Conservation (phyloP, 2,113 vertebrate genomes). For the Saguinus imperator region DNA sequence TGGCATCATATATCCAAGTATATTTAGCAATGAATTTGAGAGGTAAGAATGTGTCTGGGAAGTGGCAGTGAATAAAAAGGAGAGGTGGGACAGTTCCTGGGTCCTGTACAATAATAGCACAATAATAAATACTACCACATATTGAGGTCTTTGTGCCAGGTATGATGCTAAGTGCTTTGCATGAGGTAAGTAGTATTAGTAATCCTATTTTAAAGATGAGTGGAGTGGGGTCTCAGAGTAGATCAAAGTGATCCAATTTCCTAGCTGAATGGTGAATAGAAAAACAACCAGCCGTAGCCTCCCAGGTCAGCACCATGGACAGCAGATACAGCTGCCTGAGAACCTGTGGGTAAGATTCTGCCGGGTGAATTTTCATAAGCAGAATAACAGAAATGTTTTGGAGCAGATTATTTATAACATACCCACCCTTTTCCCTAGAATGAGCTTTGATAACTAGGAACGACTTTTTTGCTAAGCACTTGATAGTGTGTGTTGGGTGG, state of each 20-base stretch:
- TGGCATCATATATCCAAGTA: neutral
- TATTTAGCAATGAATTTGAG: neutral
- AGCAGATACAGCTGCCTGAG: neutral
- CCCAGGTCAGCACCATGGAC: conserved; percentile 29
- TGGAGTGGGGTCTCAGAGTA: neutral
- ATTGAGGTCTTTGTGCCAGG: neutral
- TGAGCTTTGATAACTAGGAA: neutral
- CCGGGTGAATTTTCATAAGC: neutral
- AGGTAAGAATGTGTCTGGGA: neutral
- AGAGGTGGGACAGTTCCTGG: neutral
- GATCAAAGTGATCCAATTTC: neutral
- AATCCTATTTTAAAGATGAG: neutral
- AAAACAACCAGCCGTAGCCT: neutral
- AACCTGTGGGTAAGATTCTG: neutral
- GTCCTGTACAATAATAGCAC: neutral
- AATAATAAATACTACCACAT: neutral
- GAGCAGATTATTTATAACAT: neutral
- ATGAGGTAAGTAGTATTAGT: neutral
- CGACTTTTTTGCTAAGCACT: neutral
- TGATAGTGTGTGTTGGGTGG: neutral
- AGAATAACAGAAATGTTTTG: neutral
- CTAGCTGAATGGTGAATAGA: neutral
- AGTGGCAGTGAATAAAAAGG: neutral
- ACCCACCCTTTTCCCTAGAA: neutral
- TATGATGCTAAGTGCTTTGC: neutral